A percentile compares a stretch with the other conserved stretches of the same genome.
phyloP scores from a whole-genome alignment of 2,888 invertebrate species.

The Stomorhina lunata region DNA sequence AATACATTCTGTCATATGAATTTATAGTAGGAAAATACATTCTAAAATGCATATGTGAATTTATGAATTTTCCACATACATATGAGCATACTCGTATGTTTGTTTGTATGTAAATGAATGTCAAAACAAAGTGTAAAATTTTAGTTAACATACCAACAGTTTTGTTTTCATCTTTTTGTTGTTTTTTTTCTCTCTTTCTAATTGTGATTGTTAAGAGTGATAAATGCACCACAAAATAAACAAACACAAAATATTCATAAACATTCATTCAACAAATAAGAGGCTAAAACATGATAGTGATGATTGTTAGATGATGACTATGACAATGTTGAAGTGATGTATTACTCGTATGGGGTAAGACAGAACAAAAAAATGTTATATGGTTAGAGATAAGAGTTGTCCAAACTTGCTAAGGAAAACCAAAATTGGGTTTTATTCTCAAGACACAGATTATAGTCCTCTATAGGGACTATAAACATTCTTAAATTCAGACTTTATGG shows the following conservation, averaged over 20 bases:
- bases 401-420: neutral
- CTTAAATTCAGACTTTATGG: no score
- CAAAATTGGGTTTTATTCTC: no score
- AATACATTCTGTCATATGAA: conserved; percentile 1
- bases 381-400: neutral
- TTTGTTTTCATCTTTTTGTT: neutral
- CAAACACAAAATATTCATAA: conserved; percentile 31
- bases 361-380: neutral
- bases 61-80: no score
- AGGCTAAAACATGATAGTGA: conserved; percentile 74
- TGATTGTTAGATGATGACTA: conserved; percentile 58
- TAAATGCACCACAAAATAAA: conserved; percentile 77
- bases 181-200: neutral
- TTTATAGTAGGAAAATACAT: neutral
- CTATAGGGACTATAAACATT: no score
- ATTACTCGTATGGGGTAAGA: conserved; percentile 28
- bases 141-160: conserved; percentile 59
- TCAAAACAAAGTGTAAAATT: conserved; percentile 61
- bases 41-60: no score
- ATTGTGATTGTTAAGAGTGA: conserved; percentile 67
- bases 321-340: conserved; percentile 52
- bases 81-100: neutral
- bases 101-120: conserved; percentile 54
- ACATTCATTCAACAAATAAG: conserved; percentile 1
- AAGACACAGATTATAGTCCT: no score